A percentile compares a stretch with the other conserved stretches of the same genome.
Conservation (phyloP, 2,797 vertebrate species). For the Kryptopterus vitreolus region DNA sequence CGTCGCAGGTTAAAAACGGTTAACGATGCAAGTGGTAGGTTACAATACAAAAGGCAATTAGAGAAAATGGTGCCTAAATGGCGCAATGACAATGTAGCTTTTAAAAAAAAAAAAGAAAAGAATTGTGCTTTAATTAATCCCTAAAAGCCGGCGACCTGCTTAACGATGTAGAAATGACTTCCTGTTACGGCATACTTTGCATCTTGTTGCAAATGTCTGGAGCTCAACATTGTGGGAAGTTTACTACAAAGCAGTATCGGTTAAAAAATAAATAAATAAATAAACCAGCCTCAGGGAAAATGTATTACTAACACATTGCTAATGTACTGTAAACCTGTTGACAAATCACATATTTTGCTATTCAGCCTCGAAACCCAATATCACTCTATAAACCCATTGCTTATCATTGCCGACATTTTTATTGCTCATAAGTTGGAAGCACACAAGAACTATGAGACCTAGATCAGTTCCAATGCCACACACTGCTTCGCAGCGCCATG, state of each 20-base stretch:
- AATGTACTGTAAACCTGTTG: not conserved
- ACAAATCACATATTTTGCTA: not conserved
- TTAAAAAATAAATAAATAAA: no score
- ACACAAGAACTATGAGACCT: not conserved
- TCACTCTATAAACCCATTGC: no score
- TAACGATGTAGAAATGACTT: not conserved
- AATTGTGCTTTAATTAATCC: not conserved
- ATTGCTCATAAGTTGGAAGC: not conserved
- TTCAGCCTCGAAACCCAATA: not conserved
- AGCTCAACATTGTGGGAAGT: not conserved
- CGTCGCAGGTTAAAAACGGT: not conserved
- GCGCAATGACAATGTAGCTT: not conserved
- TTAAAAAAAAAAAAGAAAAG: no score
- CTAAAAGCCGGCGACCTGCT: not conserved
- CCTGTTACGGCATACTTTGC: not conserved
- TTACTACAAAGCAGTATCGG: not conserved
- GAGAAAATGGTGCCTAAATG: not conserved
- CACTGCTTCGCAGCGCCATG: not conserved
- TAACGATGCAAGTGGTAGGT: not conserved
- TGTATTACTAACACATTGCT: no score
- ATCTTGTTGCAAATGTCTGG: not conserved
- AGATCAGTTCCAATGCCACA: not conserved
- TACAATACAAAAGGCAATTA: slow-evolving; percentile 1
- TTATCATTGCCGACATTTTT: no score
- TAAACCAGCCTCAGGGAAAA: no score